A percentile compares a stretch with the other conserved stretches of the same genome.
Evolutionary conservation across 2,113 vertebrate genomes (phyloP).

Genomic region (Dasyprocta punctata): DNA sequence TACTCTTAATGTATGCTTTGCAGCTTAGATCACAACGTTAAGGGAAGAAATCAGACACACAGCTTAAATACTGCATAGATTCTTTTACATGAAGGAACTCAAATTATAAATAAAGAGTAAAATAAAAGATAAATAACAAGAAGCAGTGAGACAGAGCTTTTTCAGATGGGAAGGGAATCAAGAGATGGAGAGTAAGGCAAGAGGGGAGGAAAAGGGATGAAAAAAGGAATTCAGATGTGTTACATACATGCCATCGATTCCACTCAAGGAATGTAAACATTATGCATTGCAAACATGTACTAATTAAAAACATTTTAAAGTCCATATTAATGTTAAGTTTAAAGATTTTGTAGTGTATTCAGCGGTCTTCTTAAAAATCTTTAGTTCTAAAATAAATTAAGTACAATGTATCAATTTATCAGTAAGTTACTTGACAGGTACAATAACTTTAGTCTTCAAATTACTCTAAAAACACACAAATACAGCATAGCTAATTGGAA

Average conservation of each 20-base stretch:
- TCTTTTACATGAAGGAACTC: not conserved
- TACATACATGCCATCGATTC: not conserved
- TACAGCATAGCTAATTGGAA: not conserved
- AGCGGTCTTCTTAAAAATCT: constrained; percentile 6
- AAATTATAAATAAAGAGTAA: not conserved
- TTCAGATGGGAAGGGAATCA: not conserved
- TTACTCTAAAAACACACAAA: not conserved
- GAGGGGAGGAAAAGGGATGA: not conserved
- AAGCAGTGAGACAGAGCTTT: not conserved
- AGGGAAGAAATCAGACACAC: not conserved
- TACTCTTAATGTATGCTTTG: not conserved
- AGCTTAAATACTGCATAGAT: not conserved
- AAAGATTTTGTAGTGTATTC: not conserved
- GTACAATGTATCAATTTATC: not conserved
- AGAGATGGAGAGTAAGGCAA: not conserved
- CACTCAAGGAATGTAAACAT: not conserved
- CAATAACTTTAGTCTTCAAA: constrained; percentile 6
- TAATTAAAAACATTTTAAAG: not conserved
- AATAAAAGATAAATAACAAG: not conserved
- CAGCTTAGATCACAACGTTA: not conserved
- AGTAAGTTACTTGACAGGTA: constrained; percentile 24
- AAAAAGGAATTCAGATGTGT: not conserved
- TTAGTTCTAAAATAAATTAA: constrained; percentile 52
- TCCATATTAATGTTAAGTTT: constrained; percentile 36
- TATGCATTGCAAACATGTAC: not conserved